Evolutionary conservation across 2,797 vertebrate genomes (phyloP).

Genomic region (Austrolebias charrua): DNA sequence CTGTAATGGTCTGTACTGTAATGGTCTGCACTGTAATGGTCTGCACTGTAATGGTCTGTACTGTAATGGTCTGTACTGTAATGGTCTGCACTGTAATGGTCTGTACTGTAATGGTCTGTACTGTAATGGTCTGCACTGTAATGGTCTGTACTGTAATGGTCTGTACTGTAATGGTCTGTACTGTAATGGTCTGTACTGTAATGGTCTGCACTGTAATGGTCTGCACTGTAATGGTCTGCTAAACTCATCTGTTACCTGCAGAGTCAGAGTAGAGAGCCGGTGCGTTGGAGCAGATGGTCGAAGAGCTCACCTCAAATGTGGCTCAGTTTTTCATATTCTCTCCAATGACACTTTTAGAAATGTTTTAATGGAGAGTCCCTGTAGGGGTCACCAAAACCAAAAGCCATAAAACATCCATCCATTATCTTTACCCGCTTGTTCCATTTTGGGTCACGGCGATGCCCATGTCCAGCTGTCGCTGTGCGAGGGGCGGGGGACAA

Average conservation of each 20-base stretch:
- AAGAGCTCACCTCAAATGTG: neutral
- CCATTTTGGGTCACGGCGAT: no score
- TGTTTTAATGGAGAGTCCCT: no score
- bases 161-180: conserved; percentile 3
- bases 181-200: conserved; percentile 3
- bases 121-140: conserved; percentile 3
- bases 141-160: conserved; percentile 7
- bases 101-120: conserved; percentile 3
- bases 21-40: conserved; percentile 6
- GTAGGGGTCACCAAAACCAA: no score
- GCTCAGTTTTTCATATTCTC: neutral
- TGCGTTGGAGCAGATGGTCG: neutral
- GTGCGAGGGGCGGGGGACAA: no score
- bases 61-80: conserved; percentile 3
- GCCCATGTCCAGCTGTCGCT: no score
- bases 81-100: conserved; percentile 6
- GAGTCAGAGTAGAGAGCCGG: neutral
- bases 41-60: conserved; percentile 2
- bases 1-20: conserved; percentile 3
- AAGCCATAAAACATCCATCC: no score
- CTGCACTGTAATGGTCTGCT: conserved; percentile 4
- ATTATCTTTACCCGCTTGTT: no score
- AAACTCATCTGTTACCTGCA: conserved; percentile 20
- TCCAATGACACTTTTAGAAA: no score
- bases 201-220: conserved; percentile 3